Base-by-base conservation (phyloP, 35 echinoderm and acorn worm species). In the Amphiura filiformis region DNA sequence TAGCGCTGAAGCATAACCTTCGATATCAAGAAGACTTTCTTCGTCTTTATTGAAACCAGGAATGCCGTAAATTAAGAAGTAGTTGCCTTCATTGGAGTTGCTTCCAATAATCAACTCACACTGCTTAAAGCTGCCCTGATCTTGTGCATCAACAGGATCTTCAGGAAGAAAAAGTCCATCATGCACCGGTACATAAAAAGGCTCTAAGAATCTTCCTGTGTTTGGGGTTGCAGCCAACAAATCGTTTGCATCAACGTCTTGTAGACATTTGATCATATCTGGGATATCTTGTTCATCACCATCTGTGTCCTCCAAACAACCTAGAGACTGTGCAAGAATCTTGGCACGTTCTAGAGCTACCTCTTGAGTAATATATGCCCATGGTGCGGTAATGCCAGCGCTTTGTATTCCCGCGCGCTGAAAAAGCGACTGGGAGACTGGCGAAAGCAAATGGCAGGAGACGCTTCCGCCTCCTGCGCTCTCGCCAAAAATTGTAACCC, bases 401-500 rank as follows among this genome's bases (percentile, higher is more conserved):
- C n/a, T n/a, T 44, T 97, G 92, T 36, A 97, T 47, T 1, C 87
- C 89, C 36, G 92, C 92, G 7, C 95, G 81, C 37, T 88, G 86
- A 30, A 94, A 97, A 1, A 91, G 82, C 52, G 92, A 94, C 31
- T 80, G 0, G 5, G 82, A n/a, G n/a, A n/a, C n/a, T n/a, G n/a
- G n/a, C n/a, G n/a, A n/a, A n/a, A n/a, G n/a, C n/a, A n/a, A n/a
- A 82, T 1, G 95, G 94, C 17, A 94, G 18, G 85, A 41, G 32
- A 94, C 85, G 86, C 92, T 94, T 32, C 88, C 95, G 0, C 92
- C 65, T 13, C 95, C 95, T 13, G 95, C 89, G 77, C 95, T 97
- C 82, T 97, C 95, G 1, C 92, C 92, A 76, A 97, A 97, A 18
- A 97, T 31, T 0, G 95, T 97, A 3, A 97, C 92, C n/a, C n/a